Conservation (phyloP, 2,797 vertebrate genomes). For the Sebastes jordani region DNA sequence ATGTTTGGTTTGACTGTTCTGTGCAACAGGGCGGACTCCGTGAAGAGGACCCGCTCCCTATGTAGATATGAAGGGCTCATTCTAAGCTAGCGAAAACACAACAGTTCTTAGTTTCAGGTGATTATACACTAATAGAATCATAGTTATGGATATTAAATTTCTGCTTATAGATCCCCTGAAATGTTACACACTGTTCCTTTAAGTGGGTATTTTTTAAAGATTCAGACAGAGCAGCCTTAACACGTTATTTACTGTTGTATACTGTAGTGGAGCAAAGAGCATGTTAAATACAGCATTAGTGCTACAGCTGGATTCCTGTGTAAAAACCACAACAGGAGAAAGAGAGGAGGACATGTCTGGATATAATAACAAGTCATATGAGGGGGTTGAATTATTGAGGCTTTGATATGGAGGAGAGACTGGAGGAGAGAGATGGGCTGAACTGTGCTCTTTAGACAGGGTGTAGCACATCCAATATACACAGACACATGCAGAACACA, state of each 20-base stretch:
- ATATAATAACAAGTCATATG: slow-evolving; percentile 59
- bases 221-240: neutral
- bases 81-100: too few relatives aligned
- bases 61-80: too few relatives aligned
- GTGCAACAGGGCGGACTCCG: too few relatives aligned
- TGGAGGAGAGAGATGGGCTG: slow-evolving; percentile 41
- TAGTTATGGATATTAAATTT: too few relatives aligned
- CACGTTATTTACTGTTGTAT: neutral
- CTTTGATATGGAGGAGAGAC: slow-evolving; percentile 61
- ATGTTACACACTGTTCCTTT: too few relatives aligned
- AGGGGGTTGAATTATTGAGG: slow-evolving; percentile 76
- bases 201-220: neutral
- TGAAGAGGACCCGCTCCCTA: too few relatives aligned
- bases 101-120: too few relatives aligned
- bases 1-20: too few relatives aligned
- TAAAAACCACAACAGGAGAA: slow-evolving; percentile 3
- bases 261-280: neutral
- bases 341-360: slow-evolving; percentile 49
- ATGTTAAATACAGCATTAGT: neutral
- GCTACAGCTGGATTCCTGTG: neutral
- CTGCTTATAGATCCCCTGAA: too few relatives aligned
- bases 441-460: slow-evolving; percentile 49
- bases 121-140: too few relatives aligned
- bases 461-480: slow-evolving; percentile 52
- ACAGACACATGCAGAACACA: slow-evolving; percentile 49